phyloP scores from a whole-genome alignment of 2,888 invertebrate genomes.

The Rhodophaea formosa region DNA sequence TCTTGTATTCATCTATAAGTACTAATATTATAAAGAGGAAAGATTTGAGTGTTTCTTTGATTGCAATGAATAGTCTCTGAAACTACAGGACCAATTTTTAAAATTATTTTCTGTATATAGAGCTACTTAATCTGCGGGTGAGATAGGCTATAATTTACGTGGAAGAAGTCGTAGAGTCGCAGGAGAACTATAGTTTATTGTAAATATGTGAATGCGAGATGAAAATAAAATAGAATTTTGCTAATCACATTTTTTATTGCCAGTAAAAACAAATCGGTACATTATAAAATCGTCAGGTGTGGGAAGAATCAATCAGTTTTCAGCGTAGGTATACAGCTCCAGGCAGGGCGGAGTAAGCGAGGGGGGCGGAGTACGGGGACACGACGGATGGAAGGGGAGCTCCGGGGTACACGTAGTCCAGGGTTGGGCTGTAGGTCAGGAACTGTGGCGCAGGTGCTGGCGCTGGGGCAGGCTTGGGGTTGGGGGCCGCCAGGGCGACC shows the following conservation, averaged over 20 bases:
- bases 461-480: slow-evolving; percentile 47
- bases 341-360: slow-evolving; percentile 49
- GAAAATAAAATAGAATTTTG: background rate
- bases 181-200: no score
- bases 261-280: background rate
- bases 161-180: no score
- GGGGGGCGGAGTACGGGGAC: slow-evolving; percentile 48
- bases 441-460: slow-evolving; percentile 47
- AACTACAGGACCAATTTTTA: no score
- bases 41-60: no score
- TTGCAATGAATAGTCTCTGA: no score
- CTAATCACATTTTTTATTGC: background rate
- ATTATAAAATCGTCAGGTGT: background rate
- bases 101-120: no score
- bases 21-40: no score
- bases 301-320: slow-evolving; percentile 22
- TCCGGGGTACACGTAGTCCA: slow-evolving; percentile 57
- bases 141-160: no score
- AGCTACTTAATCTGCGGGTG: no score
- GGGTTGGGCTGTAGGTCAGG: slow-evolving; percentile 46
- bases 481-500: slow-evolving; percentile 71
- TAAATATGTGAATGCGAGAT: no score
- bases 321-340: slow-evolving; percentile 42
- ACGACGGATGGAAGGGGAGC: slow-evolving; percentile 41
- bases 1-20: no score